Base-by-base conservation (phyloP, 1,140 invertebrate species). In the Pachypsylla venusta region DNA sequence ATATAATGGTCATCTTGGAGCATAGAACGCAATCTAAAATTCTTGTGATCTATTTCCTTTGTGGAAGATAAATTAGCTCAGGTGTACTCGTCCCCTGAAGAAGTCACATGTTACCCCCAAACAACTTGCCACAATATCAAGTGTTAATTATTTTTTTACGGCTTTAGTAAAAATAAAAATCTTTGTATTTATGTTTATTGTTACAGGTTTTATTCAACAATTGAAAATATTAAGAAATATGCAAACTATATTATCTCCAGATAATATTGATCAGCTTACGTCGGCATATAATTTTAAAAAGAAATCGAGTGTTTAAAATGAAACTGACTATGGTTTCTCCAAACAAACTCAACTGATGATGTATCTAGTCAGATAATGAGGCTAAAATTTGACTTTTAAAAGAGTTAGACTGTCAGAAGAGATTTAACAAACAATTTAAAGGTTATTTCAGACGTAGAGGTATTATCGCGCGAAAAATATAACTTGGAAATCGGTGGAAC, bases 161-260 rank as follows among this genome's bases (percentile, higher is more conserved):
- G 16, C 10, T 35, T 12, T 35, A 35, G 16, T 10, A 35, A 12
- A 12, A 16, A 35, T 16, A 35, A 16, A 35, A 35, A 12, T 35
- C 30, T 12, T 35, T 10, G 16, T 10, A 35, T 35, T 16, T 35
- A 35, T 16, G 10, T 35, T 35, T 35, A 12, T 35, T 48, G 4
- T 48, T 48, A 10, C 42, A 48, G 42, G 42, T 48, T 48, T 48
- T n/a, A n/a, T 48, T 10, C 42, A 48, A 48, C 42, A 48, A 22
- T 4, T 48, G 42, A 48, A 48, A 48, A 48, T 48, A n/a, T 48
- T 48, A 22, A 48, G 42, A 48, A 48, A 48, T 19, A 48, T 48
- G 42, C 42, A 48, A 48, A 48, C 7, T 22, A 48, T 48, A 19
- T n/a, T 48, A 48, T 48, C 42, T 10, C 42, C 42, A 48, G 42